Evolutionary conservation across 2,797 vertebrate genomes (phyloP), one percentile per base, ranked within the genome.

Genomic region (Anguilla marmorata): DNA sequence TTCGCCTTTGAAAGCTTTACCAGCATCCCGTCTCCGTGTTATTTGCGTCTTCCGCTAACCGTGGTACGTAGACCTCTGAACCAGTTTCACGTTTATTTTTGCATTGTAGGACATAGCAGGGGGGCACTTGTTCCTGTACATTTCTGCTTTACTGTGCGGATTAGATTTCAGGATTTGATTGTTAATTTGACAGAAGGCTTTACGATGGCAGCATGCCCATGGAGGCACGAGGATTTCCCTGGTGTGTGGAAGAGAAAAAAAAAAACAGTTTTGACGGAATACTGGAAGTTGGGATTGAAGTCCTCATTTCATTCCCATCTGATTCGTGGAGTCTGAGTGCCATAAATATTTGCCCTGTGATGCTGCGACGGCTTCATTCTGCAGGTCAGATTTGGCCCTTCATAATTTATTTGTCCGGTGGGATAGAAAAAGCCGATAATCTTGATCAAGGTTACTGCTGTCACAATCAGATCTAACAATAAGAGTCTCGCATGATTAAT

Each of bases 181-280:
- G 52, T 58, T 85, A 85, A 85, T 85, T 85, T 85, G 56, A 85
- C 84, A 41, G 54, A 85, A 60, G 84, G 54, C 54, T 37, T 85
- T 56, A 60, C 52, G 33, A 60, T 37, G 2, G 30, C 56, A 85
- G 52, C 58, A 14, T 60, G 54, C 84, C 84, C 12, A 21, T 21
- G 30, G 84, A 58, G 56, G 30, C 30, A 2, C 54, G 12, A 8
- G 33, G 21, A 85, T 58, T 58, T 60, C 84, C 30, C 84, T 37
- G 30, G n/a, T 60, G 84, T 50, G 54, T 45, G 74, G 6, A 24
- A 6, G 74, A 3, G n/a, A 8, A 3, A 21, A 21, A 3, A 19
- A 8, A 19, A 33, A 14, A 56, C 50, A 56, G 48, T 54, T 84
- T 50, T 82, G 79, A 82, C 45, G 8, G 79, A n/a, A 82, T 82